Conservation (phyloP, 2,888 invertebrate genomes). For the Osedax frankpressi region DNA sequence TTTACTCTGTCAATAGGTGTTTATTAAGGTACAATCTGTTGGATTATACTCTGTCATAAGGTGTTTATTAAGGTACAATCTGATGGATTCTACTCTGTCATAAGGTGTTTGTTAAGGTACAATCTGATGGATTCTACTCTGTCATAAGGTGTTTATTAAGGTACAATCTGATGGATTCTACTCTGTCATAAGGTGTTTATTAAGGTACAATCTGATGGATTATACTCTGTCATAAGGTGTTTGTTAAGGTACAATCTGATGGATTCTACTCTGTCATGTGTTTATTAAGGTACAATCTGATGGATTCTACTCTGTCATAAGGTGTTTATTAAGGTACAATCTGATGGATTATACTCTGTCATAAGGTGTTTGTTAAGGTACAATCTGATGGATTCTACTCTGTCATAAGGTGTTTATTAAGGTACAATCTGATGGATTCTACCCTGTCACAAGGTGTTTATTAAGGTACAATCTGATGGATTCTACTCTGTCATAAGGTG, state of each 20-base stretch:
- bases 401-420: neutral
- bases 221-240: neutral
- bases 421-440: neutral
- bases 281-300: conserved; percentile 54
- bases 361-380: too few relatives aligned
- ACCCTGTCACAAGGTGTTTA: neutral
- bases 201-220: too few relatives aligned
- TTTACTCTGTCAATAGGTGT: too few relatives aligned
- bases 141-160: conserved; percentile 11
- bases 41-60: too few relatives aligned
- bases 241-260: neutral
- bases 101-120: conserved; percentile 41
- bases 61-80: too few relatives aligned
- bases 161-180: too few relatives aligned
- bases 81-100: neutral
- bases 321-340: neutral
- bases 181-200: too few relatives aligned
- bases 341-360: too few relatives aligned
- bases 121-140: conserved; percentile 56
- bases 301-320: conserved; percentile 48
- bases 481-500: conserved; percentile 43
- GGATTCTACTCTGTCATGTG: neutral
- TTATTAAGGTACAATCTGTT: too few relatives aligned
- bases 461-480: conserved; percentile 56
- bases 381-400: neutral